Evolutionary conservation across 2,888 invertebrate genomes (phyloP).

Genomic region (Corbicula japonica): DNA sequence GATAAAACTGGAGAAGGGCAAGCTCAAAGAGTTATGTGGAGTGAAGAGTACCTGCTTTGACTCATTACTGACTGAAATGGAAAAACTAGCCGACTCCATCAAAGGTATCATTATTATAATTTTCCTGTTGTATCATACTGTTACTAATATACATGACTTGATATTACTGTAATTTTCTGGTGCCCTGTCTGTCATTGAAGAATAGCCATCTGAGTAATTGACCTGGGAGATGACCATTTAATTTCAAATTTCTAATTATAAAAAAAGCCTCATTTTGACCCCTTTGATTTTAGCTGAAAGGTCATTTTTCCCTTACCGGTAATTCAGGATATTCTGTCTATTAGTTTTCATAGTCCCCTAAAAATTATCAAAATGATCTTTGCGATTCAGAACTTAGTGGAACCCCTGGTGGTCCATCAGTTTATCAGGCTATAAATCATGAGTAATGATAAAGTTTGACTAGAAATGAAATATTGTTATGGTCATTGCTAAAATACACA

Average conservation of each 20-base stretch:
- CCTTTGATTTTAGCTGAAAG: no score
- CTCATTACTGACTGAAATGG: slow-evolving; percentile 74
- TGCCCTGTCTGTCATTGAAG: neutral
- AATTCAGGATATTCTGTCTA: no score
- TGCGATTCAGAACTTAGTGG: no score
- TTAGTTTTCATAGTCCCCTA: no score
- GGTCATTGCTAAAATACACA: no score
- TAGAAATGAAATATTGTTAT: no score
- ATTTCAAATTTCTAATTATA: neutral
- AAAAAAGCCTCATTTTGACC: no score
- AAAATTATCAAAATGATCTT: no score
- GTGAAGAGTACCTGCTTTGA: slow-evolving; percentile 78
- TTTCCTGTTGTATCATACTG: neutral
- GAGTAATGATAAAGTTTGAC: no score
- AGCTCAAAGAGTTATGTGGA: slow-evolving; percentile 76
- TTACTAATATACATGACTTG: neutral
- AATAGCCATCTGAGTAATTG: neutral
- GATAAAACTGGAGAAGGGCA: slow-evolving; percentile 74
- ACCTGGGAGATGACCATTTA: neutral
- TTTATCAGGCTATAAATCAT: no score
- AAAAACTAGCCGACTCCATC: slow-evolving; percentile 67
- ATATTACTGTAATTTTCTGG: neutral
- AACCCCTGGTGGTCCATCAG: no score
- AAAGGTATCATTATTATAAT: slow-evolving; percentile 49
- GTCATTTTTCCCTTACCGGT: no score